Evolutionary conservation across 1,140 invertebrate species (phyloP), one percentile per base, ranked within the genome.

Genomic region (Bombus haemorrhoidalis): DNA sequence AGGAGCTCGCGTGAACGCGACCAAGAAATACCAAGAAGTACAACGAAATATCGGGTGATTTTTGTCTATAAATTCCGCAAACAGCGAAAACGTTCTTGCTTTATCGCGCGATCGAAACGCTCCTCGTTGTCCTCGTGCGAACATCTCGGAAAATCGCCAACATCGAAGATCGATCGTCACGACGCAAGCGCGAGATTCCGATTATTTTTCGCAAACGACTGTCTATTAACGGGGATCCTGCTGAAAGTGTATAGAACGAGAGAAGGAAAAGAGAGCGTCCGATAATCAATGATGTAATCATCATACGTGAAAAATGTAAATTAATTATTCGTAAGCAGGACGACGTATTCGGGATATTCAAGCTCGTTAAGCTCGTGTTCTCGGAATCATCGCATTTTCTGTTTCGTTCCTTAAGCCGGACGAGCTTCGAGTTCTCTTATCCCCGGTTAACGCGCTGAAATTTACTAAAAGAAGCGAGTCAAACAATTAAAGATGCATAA

Each of bases 221-320:
- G 73, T 68, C 57, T 74, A 57, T 77, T 77, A 83, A 69, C 43
- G 28, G 2, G 81, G 39, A 64, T 82, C 71, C 47, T 1, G 62
- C 43, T 37, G 53, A 22, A 32, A 22, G 9, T 1, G 2, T 13
- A 5, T 0, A 1, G 13, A 15, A 18, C 3, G 32, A 68, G 10
- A 32, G 12, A 18, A 13, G 34, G n/a, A 22, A 41, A 68, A 18
- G 32, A 12, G 2, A 9, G 41, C 0, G 12, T 6, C 9, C 28
- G 22, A 28, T 69, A 76, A 76, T 57, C 37, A 5, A 43, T 43
- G 15, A 43, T 4, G 43, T 15, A 43, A 43, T 43, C 43, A 4
- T 43, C 43, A 43, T 15, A 43, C 43, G 4, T 15, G 0, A 43
- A 43, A 43, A 43, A 13, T 22, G 64, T 66, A 41, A 76, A 34